Percentiles rank a stretch among this genome's conserved stretches.
These are phyloP conservation scores for Drosophila paulistorum DNA, from an alignment of 1,140 invertebrate species.

Conservation along the genomic window DNA sequence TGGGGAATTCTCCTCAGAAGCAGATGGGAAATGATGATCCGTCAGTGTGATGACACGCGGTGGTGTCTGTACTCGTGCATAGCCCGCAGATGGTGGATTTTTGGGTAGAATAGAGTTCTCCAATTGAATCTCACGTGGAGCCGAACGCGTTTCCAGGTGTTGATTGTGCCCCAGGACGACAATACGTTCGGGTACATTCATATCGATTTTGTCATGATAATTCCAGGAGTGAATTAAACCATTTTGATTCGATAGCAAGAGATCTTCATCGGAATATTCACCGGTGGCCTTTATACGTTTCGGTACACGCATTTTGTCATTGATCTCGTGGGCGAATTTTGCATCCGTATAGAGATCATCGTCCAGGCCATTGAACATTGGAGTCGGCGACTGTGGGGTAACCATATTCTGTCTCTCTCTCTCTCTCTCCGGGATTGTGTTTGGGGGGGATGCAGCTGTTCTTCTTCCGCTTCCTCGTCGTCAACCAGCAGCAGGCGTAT, in stretches of 20 bases:
- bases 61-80: constrained; percentile 90
- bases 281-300: constrained; percentile 90
- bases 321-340: constrained; percentile 89
- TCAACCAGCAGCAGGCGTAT: constrained; percentile 14
- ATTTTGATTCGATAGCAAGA: constrained; percentile 84
- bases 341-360: constrained; percentile 88
- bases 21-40: constrained; percentile 90
- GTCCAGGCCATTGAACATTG: constrained; percentile 85
- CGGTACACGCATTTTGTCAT: constrained; percentile 90
- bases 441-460: constrained; percentile 6
- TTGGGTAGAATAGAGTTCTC: constrained; percentile 91
- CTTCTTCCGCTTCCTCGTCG: constrained; percentile 3
- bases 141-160: constrained; percentile 90
- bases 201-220: constrained; percentile 90
- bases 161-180: constrained; percentile 93
- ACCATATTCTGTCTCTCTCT: constrained; percentile 81
- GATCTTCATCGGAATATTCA: constrained; percentile 86
- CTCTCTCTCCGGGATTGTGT: constrained; percentile 23
- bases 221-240: constrained; percentile 86
- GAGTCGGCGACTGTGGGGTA: constrained; percentile 85
- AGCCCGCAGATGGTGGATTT: constrained; percentile 87
- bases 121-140: constrained; percentile 91
- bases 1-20: constrained; percentile 85
- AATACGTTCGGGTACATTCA: constrained; percentile 96
- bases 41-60: constrained; percentile 92